These are phyloP conservation scores for Heliocidaris erythrogramma DNA, from an alignment of 35 echinoderm and acorn worm genomes.

Conservation along the genomic window DNA sequence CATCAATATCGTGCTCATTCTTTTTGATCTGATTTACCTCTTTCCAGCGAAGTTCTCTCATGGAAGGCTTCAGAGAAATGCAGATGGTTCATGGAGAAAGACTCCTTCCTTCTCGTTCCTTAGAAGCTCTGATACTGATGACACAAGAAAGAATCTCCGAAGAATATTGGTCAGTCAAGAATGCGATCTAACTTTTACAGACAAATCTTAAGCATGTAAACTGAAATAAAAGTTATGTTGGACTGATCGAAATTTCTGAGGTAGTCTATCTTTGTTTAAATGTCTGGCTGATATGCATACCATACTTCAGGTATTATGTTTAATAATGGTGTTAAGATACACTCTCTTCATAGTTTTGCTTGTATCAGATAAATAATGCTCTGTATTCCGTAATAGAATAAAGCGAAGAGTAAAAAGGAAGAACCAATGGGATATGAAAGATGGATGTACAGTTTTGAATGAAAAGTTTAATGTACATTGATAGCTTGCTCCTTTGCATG, in stretches of 20 bases:
- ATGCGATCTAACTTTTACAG: not conserved
- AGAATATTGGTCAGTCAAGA: conserved; percentile 37
- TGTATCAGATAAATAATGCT: too few species aligned
- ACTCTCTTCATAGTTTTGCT: too few species aligned
- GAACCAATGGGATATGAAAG: too few species aligned
- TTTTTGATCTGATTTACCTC: not conserved
- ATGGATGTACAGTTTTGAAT: too few species aligned
- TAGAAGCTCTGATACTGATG: conserved; percentile 24
- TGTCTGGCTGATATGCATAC: too few species aligned
- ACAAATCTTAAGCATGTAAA: not conserved
- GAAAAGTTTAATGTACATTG: too few species aligned
- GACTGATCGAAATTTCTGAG: not conserved
- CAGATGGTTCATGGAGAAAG: conserved; percentile 38
- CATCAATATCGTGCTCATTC: not conserved
- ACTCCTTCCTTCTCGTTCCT: conserved; percentile 12
- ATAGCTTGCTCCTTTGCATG: too few species aligned
- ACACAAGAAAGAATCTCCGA: not conserved
- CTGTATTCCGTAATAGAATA: too few species aligned
- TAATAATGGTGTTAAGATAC: too few species aligned
- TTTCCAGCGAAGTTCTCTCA: conserved; percentile 19
- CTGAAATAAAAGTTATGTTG: not conserved
- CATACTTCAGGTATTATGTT: too few species aligned
- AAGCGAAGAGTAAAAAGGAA: too few species aligned
- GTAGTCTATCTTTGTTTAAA: not conserved
- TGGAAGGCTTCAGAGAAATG: conserved; percentile 40